Conservation (phyloP, 2,797 vertebrate genomes). For the Chiroxiphia lanceolata region DNA sequence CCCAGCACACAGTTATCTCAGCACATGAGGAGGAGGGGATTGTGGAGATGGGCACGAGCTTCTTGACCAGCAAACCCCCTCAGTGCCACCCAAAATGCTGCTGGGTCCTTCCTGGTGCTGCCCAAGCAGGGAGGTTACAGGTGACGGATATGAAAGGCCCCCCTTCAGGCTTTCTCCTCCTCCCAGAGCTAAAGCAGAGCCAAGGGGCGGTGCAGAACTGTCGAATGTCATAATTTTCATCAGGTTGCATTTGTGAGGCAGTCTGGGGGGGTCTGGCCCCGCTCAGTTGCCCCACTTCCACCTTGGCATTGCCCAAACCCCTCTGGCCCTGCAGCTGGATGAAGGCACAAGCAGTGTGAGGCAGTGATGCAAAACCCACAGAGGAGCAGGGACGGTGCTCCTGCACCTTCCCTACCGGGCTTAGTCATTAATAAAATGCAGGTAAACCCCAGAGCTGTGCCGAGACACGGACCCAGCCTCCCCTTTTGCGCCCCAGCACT, state of each 20-base stretch:
- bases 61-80: background rate
- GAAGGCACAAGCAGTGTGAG: fast-evolving
- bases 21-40: background rate
- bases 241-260: background rate
- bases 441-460: background rate
- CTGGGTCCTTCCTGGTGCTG: background rate
- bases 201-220: background rate
- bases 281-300: background rate
- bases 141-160: background rate
- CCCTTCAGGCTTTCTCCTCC: background rate
- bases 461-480: background rate
- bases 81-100: background rate
- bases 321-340: background rate
- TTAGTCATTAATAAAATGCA: background rate
- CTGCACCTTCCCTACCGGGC: background rate
- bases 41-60: background rate
- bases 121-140: fast-evolving
- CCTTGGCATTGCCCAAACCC: background rate
- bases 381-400: background rate
- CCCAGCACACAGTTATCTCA: background rate
- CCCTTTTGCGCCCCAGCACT: background rate
- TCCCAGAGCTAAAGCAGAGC: background rate
- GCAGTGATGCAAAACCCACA: background rate
- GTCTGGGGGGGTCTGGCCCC: background rate
- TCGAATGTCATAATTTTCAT: background rate